Evolutionary conservation across 2,113 vertebrate genomes (phyloP).

Genomic region (Melanerpes formicivorus): DNA sequence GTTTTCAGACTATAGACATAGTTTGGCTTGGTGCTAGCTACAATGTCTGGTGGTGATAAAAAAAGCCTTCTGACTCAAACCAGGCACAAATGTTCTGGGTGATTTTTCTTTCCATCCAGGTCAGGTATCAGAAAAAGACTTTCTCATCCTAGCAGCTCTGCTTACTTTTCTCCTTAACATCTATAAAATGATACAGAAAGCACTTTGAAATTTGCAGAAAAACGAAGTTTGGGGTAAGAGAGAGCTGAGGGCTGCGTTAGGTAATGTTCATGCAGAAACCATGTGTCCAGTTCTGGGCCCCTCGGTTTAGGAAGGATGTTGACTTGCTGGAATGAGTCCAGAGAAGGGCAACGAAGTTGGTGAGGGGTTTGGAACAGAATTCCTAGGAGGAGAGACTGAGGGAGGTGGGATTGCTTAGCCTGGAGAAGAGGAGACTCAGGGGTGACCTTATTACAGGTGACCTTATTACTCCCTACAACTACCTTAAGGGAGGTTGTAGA

Average conservation of each 20-base stretch:
- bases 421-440: too few species aligned
- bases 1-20: neutral
- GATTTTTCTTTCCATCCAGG: neutral
- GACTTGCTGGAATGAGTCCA: too few species aligned
- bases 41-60: neutral
- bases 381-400: too few species aligned
- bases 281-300: neutral
- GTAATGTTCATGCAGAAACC: slow-evolving; percentile 1
- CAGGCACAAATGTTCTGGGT: neutral
- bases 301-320: too few species aligned
- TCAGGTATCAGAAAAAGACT: neutral
- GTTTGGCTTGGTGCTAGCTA: neutral
- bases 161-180: neutral
- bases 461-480: too few species aligned
- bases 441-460: too few species aligned
- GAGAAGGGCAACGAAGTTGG: too few species aligned
- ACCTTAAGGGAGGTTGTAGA: too few species aligned
- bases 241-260: neutral
- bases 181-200: neutral
- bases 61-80: neutral
- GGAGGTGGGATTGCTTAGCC: too few species aligned
- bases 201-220: neutral
- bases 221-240: neutral
- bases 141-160: neutral
- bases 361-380: too few species aligned